Base-by-base conservation (phyloP, 2,113 vertebrate species). In the Brevimyrus niger region DNA sequence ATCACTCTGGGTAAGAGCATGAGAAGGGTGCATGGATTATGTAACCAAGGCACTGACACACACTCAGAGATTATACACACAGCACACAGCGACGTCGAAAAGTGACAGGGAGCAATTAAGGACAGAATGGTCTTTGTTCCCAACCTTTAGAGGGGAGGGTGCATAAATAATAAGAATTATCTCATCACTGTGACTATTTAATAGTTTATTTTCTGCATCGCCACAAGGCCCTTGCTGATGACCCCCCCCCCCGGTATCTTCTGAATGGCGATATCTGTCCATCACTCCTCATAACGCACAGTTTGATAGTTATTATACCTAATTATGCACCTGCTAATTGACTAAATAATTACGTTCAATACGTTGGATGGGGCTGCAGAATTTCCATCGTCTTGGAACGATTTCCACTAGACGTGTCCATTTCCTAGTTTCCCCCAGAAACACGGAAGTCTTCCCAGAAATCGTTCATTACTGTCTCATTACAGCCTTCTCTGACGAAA, bases 31-130 rank as follows among this genome's bases (percentile, higher is more conserved):
- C 50, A 55, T 53, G 50, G 47, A 87, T 61, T 58, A 87, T n/a
- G 35, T 61, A 65, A 87, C 3, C 35, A 44, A 38, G 23, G 55
- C 31, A 65, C 9, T 61, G 87, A 44, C 53, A 61, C 15, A 8
- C 87, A 65, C 35, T 44, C 42, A 88, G 91, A 69, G 86, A 87
- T 87, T 61, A 87, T 27, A 87, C 58, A 69, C 3, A 53, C 69
- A 53, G 48, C 48, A 58, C 3, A 82, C 73, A 55, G 76, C 50
- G 15, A 92, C 92, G 90, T 88, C n/a, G 85, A 27, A 87, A 89
- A 92, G 90, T 93, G 95, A 94, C 95, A 95, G 93, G 93, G 92
- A 95, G 92, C 94, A 95, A 95, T 95, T 95, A 95, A 88, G 93
- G 92, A 95, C 92, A 95, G 94, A 94, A 93, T 42, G 50, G 89